These are phyloP conservation scores for Pollenia labialis DNA, from an alignment of 2,888 invertebrate genomes.

Conservation along the genomic window DNA sequence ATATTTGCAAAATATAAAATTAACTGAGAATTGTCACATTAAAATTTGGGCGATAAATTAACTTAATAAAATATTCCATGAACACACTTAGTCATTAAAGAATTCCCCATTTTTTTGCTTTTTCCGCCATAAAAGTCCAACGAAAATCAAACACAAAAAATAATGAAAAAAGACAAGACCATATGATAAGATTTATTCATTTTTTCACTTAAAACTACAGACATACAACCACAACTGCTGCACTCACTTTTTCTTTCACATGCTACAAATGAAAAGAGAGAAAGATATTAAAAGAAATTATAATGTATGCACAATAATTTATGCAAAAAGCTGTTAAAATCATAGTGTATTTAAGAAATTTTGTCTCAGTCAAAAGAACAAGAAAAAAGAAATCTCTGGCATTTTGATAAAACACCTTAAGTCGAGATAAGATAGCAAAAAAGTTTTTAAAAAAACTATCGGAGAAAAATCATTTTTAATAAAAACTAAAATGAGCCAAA, in stretches of 20 bases:
- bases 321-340: slow-evolving; percentile 57
- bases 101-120: slow-evolving; percentile 2
- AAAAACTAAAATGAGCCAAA: no score
- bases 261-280: slow-evolving; percentile 20
- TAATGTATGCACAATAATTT: slow-evolving; percentile 45
- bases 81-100: slow-evolving; percentile 26
- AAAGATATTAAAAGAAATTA: slow-evolving; percentile 38
- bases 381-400: no score
- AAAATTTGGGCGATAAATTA: slow-evolving; percentile 26
- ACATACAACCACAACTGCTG: slow-evolving; percentile 7
- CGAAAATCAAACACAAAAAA: neutral
- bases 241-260: neutral
- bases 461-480: no score
- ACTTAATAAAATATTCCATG: slow-evolving; percentile 47
- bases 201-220: neutral
- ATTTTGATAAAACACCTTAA: no score
- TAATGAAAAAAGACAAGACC: slow-evolving; percentile 17
- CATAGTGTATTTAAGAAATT: slow-evolving; percentile 7
- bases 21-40: slow-evolving; percentile 23
- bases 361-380: slow-evolving; percentile 9
- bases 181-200: slow-evolving; percentile 48
- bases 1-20: slow-evolving; percentile 54
- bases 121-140: slow-evolving; percentile 20
- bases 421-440: no score
- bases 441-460: no score